Conservation (phyloP, 2,113 vertebrate genomes). For the Camelus bactrianus region DNA sequence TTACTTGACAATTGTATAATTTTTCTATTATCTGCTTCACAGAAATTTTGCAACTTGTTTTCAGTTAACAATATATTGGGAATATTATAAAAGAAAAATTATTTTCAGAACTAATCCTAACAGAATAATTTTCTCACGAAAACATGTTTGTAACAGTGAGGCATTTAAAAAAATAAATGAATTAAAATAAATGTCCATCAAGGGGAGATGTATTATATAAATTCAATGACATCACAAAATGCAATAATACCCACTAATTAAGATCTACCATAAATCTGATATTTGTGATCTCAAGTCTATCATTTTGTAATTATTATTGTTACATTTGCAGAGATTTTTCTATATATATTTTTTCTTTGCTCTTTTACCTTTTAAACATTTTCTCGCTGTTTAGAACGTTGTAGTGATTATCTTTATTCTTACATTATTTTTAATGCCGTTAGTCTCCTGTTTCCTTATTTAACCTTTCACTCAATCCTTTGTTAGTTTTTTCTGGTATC, state of each 20-base stretch:
- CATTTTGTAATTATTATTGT: neutral
- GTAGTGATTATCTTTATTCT: neutral
- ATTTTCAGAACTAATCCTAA: neutral
- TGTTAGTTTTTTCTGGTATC: neutral
- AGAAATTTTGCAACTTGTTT: slow-evolving; percentile 43
- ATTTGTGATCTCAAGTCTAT: neutral
- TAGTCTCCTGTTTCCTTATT: neutral
- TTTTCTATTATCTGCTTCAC: neutral
- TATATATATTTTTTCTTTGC: neutral
- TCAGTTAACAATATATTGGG: neutral
- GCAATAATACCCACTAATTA: neutral
- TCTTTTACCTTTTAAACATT: neutral
- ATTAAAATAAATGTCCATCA: neutral
- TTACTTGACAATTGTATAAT: neutral
- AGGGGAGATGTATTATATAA: neutral
- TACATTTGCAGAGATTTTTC: neutral
- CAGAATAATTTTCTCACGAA: neutral
- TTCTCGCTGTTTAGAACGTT: neutral
- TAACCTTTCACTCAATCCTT: neutral
- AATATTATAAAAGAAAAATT: neutral
- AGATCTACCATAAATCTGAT: neutral
- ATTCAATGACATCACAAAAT: neutral
- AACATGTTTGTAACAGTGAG: neutral
- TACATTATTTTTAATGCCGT: neutral
- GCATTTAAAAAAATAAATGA: neutral